Conservation (phyloP, 1,140 invertebrate genomes). For the Venturia canescens region DNA sequence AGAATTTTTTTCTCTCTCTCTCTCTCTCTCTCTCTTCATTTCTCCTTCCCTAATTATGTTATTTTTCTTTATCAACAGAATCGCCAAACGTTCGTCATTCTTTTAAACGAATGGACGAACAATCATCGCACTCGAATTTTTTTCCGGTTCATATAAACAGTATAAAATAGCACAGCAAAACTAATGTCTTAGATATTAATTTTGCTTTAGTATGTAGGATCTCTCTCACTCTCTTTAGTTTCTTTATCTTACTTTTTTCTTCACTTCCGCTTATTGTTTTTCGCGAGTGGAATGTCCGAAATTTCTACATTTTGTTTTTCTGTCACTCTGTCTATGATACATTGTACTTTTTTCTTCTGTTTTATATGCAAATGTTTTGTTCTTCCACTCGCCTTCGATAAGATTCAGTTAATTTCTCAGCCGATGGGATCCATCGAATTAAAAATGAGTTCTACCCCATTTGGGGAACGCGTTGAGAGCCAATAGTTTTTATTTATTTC, state of each 20-base stretch:
- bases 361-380: too few species aligned
- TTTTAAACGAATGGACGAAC: constrained; percentile 1
- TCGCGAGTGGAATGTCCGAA: constrained; percentile 44
- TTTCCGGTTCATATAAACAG: constrained; percentile 35
- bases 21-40: not conserved
- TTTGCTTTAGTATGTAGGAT: constrained; percentile 25
- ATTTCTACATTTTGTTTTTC: not conserved
- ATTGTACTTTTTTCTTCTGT: too few species aligned
- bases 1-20: constrained; percentile 14
- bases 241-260: not conserved
- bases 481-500: too few species aligned
- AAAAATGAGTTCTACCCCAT: too few species aligned
- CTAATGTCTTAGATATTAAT: constrained; percentile 42
- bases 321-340: not conserved
- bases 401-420: too few species aligned
- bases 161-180: constrained; percentile 48
- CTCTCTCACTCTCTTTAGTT: constrained; percentile 27
- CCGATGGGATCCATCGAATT: too few species aligned
- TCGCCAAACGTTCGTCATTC: constrained; percentile 14
- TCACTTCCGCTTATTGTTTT: not conserved
- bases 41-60: not conserved
- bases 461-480: too few species aligned
- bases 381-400: too few species aligned
- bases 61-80: constrained; percentile 6
- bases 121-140: constrained; percentile 22